These are phyloP conservation scores for Lacerta agilis DNA, from an alignment of 2,797 vertebrate species.

Conservation along the genomic window DNA sequence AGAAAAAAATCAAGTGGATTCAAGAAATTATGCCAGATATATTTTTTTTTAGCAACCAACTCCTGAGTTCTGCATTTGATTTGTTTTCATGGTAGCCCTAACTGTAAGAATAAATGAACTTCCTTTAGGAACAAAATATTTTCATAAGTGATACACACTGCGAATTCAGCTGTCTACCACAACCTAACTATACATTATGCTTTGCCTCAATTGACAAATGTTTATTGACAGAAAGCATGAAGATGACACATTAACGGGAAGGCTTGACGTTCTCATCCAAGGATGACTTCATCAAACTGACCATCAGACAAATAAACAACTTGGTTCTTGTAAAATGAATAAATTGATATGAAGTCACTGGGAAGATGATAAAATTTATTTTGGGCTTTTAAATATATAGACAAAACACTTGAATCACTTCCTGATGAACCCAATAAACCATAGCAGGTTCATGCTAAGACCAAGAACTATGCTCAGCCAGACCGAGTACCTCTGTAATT, in stretches of 20 bases:
- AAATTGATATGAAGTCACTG: slow-evolving; percentile 51
- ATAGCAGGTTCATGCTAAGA: slow-evolving; percentile 5
- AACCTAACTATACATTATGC: neutral
- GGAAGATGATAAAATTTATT: slow-evolving; percentile 4
- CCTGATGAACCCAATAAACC: neutral
- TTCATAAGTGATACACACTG: neutral
- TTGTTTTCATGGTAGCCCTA: neutral
- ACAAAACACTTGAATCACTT: slow-evolving; percentile 33
- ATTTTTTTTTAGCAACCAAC: neutral
- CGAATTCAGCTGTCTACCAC: neutral
- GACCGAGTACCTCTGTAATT: neutral
- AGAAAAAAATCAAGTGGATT: neutral
- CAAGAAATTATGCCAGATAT: neutral
- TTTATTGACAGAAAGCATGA: slow-evolving; percentile 22
- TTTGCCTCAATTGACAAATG: neutral
- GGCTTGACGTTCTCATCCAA: slow-evolving; percentile 47
- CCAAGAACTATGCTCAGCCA: neutral
- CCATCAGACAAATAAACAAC: slow-evolving; percentile 43
- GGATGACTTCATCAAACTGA: slow-evolving; percentile 28
- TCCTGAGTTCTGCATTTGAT: neutral
- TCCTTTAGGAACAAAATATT: neutral
- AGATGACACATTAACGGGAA: slow-evolving; percentile 1
- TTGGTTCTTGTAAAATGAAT: slow-evolving; percentile 44
- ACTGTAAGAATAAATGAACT: neutral
- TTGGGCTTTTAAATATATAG: slow-evolving; percentile 5